These are phyloP conservation scores for Heliconius himera DNA, from an alignment of 1,140 invertebrate species.

Conservation along the genomic window DNA sequence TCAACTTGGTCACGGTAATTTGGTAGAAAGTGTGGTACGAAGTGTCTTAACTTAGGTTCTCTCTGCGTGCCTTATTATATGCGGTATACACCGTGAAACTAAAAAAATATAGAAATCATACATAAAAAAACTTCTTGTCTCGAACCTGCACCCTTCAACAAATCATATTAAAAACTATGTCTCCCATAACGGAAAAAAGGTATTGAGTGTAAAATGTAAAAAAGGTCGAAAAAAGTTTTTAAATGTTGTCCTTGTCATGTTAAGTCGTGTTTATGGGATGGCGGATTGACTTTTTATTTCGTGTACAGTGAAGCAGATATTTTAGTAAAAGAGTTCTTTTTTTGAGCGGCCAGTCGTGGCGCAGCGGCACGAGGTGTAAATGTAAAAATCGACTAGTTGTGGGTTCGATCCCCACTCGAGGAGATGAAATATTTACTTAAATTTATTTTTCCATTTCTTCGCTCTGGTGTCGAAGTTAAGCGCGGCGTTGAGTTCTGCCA, in stretches of 20 bases:
- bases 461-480: too few species aligned
- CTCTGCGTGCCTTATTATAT: neutral
- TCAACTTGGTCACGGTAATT: too few species aligned
- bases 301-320: slow-evolving; percentile 30
- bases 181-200: slow-evolving; percentile 43
- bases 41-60: too few species aligned
- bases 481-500: too few species aligned
- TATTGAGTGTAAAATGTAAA: slow-evolving; percentile 39
- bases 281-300: slow-evolving; percentile 43
- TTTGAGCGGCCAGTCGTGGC: too few species aligned
- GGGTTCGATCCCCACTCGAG: too few species aligned
- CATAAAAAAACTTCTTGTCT: neutral
- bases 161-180: slow-evolving; percentile 19
- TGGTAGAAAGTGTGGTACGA: too few species aligned
- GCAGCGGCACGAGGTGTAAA: too few species aligned
- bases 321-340: neutral
- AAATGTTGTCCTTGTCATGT: slow-evolving; percentile 44
- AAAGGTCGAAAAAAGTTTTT: slow-evolving; percentile 28
- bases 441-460: too few species aligned
- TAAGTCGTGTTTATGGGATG: slow-evolving; percentile 45
- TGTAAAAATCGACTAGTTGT: too few species aligned
- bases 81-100: neutral
- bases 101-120: neutral
- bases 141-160: neutral
- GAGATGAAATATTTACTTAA: too few species aligned